A percentile compares a stretch with the other conserved stretches of the same genome.
These are phyloP conservation scores for Philotrypesis tridentata DNA, from an alignment of 1,140 invertebrate species.

Conservation along the genomic window DNA sequence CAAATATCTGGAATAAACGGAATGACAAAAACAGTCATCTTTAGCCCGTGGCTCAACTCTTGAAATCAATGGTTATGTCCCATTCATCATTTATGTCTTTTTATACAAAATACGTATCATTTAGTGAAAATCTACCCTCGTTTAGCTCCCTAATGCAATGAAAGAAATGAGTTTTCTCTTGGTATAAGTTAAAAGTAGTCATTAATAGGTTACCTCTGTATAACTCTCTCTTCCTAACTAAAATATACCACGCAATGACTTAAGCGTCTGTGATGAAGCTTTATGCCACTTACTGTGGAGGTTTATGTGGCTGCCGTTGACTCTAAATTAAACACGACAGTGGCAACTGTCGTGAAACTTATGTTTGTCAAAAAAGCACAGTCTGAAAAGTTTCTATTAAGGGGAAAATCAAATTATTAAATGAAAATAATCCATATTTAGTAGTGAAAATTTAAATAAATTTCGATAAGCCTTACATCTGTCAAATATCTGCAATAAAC, in stretches of 20 bases:
- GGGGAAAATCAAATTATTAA: constrained; percentile 22
- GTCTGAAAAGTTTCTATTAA: constrained; percentile 14
- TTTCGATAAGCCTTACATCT: constrained; percentile 43
- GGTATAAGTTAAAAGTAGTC: constrained; percentile 23
- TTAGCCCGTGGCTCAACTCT: too few species aligned
- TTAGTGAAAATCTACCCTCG: constrained; percentile 47
- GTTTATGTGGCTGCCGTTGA: constrained; percentile 61
- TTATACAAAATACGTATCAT: too few species aligned
- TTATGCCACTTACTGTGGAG: constrained; percentile 69
- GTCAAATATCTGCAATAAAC: constrained; percentile 51
- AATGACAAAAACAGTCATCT: too few species aligned
- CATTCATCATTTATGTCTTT: too few species aligned
- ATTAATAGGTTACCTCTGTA: constrained; percentile 39
- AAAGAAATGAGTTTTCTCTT: constrained; percentile 36
- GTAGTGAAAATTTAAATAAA: constrained; percentile 43
- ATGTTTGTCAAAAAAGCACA: constrained; percentile 23
- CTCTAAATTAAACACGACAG: constrained; percentile 39
- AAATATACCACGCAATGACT: constrained; percentile 25
- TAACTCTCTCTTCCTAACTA: constrained; percentile 33
- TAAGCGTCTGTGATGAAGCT: constrained; percentile 25
- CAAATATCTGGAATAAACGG: too few species aligned
- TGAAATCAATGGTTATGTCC: too few species aligned
- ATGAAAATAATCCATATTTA: constrained; percentile 35
- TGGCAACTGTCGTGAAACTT: constrained; percentile 25
- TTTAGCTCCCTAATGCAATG: constrained; percentile 11